Base-by-base conservation (phyloP, 2,888 invertebrate genomes). In the Drosophila borborema region DNA sequence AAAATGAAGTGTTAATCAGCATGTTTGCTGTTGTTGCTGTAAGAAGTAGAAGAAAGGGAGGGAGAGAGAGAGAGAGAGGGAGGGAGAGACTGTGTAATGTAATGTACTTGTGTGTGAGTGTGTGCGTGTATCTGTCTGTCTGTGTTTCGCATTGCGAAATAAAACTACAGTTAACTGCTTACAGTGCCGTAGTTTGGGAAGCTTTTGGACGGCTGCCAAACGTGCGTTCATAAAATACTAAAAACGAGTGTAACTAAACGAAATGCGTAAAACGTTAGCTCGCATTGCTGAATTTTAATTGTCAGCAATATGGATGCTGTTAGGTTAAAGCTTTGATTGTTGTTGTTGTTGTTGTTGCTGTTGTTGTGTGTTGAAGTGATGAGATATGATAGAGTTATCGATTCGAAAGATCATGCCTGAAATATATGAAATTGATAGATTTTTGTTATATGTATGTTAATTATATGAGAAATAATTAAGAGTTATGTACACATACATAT, bases 1-100 rank as follows among this genome's bases (percentile, higher is more conserved):
- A 82, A 87, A 78, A 88, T 79, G 66, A 82, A 77, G 80, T 82
- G 86, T 82, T 77, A 85, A 86, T 80, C 75, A 79, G 76, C 69
- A 68, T 71, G 67, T 72, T 74, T 67, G 46, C 54, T 38, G 68
- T 51, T 65, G 66, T 18, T 66, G 64, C 23, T 46, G 16, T n/a
- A 40, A 28, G 28, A 28, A 28, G 20, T 20, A 40, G n/a, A n/a
- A 40, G 40, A 16, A 5, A 38, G 14, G 6, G 38, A 40, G 40
- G 20, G 20, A 20, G 20, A 20, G 20, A 20, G n/a, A n/a, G n/a
- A n/a, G n/a, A 40, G 8, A 38, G 43, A 20, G 41, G 28, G 4
- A 10, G 28, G 7, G 16, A 31, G 31, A 20, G 16, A 4, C 18
- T 14, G 12, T 20, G n/a, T n/a, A 36, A 36, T 31, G 28, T 55